A percentile compares a stretch with the other conserved stretches of the same genome.
These are phyloP conservation scores for Hylaeus anthracinus DNA, from an alignment of 1,140 invertebrate species.

Conservation along the genomic window DNA sequence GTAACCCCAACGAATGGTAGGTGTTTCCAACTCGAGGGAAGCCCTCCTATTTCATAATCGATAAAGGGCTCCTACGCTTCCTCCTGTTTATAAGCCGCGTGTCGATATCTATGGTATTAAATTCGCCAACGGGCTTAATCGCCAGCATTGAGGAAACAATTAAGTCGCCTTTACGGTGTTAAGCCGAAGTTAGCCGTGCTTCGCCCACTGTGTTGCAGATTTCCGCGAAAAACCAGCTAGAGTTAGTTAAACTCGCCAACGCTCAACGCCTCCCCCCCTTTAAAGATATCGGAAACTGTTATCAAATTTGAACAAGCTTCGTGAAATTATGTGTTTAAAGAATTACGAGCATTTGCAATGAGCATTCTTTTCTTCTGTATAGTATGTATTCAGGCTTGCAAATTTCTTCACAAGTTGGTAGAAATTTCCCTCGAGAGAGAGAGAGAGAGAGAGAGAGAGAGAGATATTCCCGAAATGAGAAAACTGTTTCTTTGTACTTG, in stretches of 20 bases:
- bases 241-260: too few relatives aligned
- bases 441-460: background rate
- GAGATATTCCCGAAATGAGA: background rate
- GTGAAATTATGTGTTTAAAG: too few relatives aligned
- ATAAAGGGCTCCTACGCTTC: slow-evolving; percentile 28
- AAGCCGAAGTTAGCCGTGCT: slow-evolving; percentile 1
- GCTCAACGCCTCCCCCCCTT: too few relatives aligned
- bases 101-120: slow-evolving; percentile 40
- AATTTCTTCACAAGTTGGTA: background rate
- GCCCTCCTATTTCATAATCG: slow-evolving; percentile 48
- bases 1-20: slow-evolving; percentile 12
- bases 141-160: slow-evolving; percentile 5
- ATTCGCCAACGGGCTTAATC: slow-evolving; percentile 27
- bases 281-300: too few relatives aligned
- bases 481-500: too few relatives aligned
- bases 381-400: too few relatives aligned
- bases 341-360: too few relatives aligned
- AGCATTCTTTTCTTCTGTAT: too few relatives aligned
- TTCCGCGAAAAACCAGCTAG: background rate
- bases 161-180: slow-evolving; percentile 15
- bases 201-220: background rate
- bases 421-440: background rate
- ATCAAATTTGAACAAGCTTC: too few relatives aligned
- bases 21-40: slow-evolving; percentile 21
- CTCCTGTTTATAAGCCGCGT: slow-evolving; percentile 36